Evolutionary conservation across 2,888 invertebrate species (phyloP), one percentile per base, ranked within the genome.

Genomic region (Endotricha flammealis): DNA sequence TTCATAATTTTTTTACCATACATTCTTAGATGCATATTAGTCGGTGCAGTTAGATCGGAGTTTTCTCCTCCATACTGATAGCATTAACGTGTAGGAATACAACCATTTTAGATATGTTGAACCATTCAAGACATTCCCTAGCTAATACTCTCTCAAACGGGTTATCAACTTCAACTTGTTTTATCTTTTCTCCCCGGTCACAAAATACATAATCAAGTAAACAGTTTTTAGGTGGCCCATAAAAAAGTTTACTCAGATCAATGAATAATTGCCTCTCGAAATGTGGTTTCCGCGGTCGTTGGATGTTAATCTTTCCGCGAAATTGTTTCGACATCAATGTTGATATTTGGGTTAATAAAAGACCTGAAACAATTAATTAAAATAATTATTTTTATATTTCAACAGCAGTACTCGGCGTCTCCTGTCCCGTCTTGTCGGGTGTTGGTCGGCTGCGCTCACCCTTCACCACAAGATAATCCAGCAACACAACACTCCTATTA

Each of bases 231-330:
- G 88, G 80, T 6, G 87, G 58, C 0, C 65, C 73, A 55, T 88
- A 91, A 25, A 80, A 79, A 0, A 94, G 94, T 57, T 90, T 88
- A 0, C 91, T 74, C n/a, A 94, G 75, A 46, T 90, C 90, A 29
- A 92, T 67, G 25, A 92, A 83, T 48, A 89, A 86, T 10, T 91
- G 92, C 46, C 91, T 89, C 47, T 90, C 89, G 61, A 90, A 93
- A 68, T 93, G 93, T 1, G 93, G 91, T 32, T 89, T 77, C 57
- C 88, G 88, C 1, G 95, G 95, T 46, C 85, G 90, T 66, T 93
- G 92, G 25, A 95, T 90, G 59, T 95, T 95, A 33, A 95, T 92
- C 80, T 94, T 93, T 2, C 92, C 91, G 12, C 92, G 88, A 65
- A 89, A 93, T 49, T 95, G 86, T 62, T 90, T 90, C 4, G 89